Base-by-base conservation (phyloP, 2,888 invertebrate genomes). In the Creontiades dilutus region DNA sequence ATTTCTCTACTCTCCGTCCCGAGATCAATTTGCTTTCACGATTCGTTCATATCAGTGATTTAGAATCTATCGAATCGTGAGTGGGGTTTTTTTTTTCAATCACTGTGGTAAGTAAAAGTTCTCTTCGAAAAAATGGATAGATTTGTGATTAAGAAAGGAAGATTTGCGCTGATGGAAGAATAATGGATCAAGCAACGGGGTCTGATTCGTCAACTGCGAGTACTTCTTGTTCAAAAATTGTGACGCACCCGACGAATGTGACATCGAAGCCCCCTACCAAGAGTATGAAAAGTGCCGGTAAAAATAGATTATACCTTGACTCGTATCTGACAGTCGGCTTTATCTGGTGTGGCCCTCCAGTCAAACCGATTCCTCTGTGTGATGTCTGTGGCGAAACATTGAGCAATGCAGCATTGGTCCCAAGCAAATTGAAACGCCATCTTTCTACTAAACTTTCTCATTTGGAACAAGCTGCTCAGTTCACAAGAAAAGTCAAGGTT, bases 391-490 rank as follows among this genome's bases (percentile, higher is more conserved):
- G 80, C 37, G 80, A 80, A 80, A 80, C 80, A 80, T 80, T 75
- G 75, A 75, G 75, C 75, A 75, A 75, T 28, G 75, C 75, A 75
- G 75, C 75, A 75, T 11, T 75, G n/a, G 52, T 52, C 52, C 52
- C 52, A 5, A 52, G 52, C 16, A 52, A 52, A 52, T 52, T 52
- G 52, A 75, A 75, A 75, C 19, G 75, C 75, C 75, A 75, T 19
- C 7, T 80, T 80, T 46, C 16, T 80, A 80, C 2, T 80, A 80
- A 80, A 80, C 4, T 37, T 28, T 46, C 80, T 28, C 80, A 80
- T 80, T 80, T 80, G 81, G n/a, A 81, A 47, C 7, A 81, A 81
- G 81, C 81, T 37, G 48, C 81, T 81, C 81, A 82, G 52, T 46
- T 82, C 16, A 47, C 14, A 52, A 16, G 37, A 78, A 78, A 19